Evolutionary conservation across 2,797 vertebrate species (phyloP), one percentile per base, ranked within the genome.

Genomic region (Cichlasoma orientale): DNA sequence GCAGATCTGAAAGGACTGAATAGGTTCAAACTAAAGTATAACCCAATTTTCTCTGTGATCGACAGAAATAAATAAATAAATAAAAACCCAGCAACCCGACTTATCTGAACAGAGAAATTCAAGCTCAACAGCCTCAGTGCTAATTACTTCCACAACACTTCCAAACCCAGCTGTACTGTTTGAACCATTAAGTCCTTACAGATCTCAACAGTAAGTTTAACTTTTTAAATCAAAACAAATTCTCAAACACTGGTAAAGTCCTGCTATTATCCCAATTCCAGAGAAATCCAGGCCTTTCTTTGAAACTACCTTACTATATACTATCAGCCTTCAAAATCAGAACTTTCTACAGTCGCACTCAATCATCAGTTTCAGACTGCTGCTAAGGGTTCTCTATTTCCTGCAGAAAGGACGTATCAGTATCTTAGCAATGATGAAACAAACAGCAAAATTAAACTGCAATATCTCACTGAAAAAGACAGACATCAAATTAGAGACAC

Each of bases 1-100:
- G 71, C 54, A 79, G 73, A 89, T 71, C 80, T 85, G 75, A 74
- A 70, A 84, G 74, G 78, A 88, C 83, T 74, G 70, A 58, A 82
- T 44, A 33, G 72, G 69, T 72, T 31, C 61, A 23, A 69, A 58
- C 21, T 16, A 31, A 1, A 68, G 16, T 27, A n/a, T 1, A 18
- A 50, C 25, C 11, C 44, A 29, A 3, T 52, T 68, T 68, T 68
- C 19, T 31, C 10, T 47, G 5, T 2, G 10, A 68, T n/a, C 61
- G 5, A 68, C 16, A 0, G 19, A 66, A 66, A 66, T 25, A 33
- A 33, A 33, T 7, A 33, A 33, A 33, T 2, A 31, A 6, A 31
- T 33, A 41, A 41, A 13, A 14, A 44, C 13, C 13, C 16, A 13
- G 23, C 61, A 66, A 27, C 44, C 47, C 19, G 9, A 33, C 5